Percentiles rank a stretch among this genome's conserved stretches.
Conservation (phyloP, 2,113 vertebrate species). For the Xenopus tropicalis region UCB_Xtro_10.0 CM004443.2:198454001-198454500, state of each 20-base stretch:
- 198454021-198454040: slow-evolving; percentile 56
- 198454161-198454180: slow-evolving; percentile 56
- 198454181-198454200: slow-evolving; percentile 50
- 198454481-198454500: too few species aligned
- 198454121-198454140: slow-evolving; percentile 49
- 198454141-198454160: slow-evolving; percentile 54
- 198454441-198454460: too few species aligned
- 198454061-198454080: slow-evolving; percentile 40
- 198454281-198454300: slow-evolving; percentile 54
- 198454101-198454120: slow-evolving; percentile 49
- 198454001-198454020: too few species aligned
- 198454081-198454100: slow-evolving; percentile 43
- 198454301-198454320: slow-evolving; percentile 65
- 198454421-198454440: background rate
- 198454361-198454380: slow-evolving; percentile 62
- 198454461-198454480: too few species aligned
- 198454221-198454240: slow-evolving; percentile 47
- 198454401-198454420: slow-evolving; percentile 55
- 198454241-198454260: too few species aligned
- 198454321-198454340: slow-evolving; percentile 68
- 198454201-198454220: slow-evolving; percentile 37
- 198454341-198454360: slow-evolving; percentile 60
- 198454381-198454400: slow-evolving; percentile 59
- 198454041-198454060: slow-evolving; percentile 47
- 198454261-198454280: slow-evolving; percentile 45